Evolutionary conservation across 2,797 vertebrate species (phyloP), one percentile per base, ranked within the genome.

Genomic region (Discoglossus pictus): DNA sequence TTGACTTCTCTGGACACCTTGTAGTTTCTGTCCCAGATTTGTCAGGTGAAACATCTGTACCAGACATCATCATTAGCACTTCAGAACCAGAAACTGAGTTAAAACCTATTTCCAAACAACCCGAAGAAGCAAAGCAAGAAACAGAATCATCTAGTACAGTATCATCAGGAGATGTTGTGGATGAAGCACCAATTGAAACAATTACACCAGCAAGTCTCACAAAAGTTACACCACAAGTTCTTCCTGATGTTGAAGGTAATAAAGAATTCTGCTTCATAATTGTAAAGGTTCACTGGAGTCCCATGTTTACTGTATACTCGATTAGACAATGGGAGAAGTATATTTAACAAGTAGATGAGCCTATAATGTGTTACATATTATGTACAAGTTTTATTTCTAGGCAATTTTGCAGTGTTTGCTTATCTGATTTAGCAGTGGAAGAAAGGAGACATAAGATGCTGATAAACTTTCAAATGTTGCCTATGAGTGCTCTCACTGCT

Each of bases 211-310:
- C 78, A 5, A 75, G 78, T 4, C 36, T 79, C 3, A 46, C 78
- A 24, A 64, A 78, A 40, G 20, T 44, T 50, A 73, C 78, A 27
- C 10, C 81, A 66, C 76, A 79, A 77, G 78, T 63, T 15, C 75
- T 82, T 21, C 73, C 80, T 35, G 79, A 79, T 63, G 75, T 74
- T 42, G 70, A 84, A 85, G 91, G 95, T 96, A 88, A 17, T 0
- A 7, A 66, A 8, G 12, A 38, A 38, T 10, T 6, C 55, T 40
- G 40, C 1, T 43, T 11, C 10, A n/a, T n/a, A n/a, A n/a, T n/a
- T n/a, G n/a, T n/a, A n/a, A n/a, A n/a, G n/a, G n/a, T n/a, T n/a
- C n/a, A n/a, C n/a, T n/a, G n/a, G n/a, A n/a, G n/a, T n/a, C n/a
- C n/a, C n/a, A n/a, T n/a, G n/a, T n/a, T n/a, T n/a, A n/a, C n/a